A percentile compares a stretch with the other conserved stretches of the same genome.
Conservation (phyloP, 2,888 invertebrate species). For the Tinea semifulvella region DNA sequence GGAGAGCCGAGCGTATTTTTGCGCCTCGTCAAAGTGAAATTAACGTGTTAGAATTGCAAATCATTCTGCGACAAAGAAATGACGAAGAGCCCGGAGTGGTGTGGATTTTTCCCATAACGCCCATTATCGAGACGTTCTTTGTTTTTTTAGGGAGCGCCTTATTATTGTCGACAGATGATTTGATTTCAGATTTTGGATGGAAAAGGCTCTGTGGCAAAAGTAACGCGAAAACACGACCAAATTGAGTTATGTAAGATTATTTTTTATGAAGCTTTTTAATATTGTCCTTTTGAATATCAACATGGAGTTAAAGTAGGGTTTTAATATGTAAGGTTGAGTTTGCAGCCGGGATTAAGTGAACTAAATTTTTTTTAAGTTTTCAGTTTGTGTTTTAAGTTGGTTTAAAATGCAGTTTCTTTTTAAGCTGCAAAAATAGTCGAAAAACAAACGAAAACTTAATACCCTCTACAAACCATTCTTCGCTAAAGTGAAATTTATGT, state of each 20-base stretch:
- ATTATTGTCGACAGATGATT: constrained; percentile 36
- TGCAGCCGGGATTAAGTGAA: too few relatives aligned
- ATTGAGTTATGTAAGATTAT: not conserved
- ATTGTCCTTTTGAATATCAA: too few relatives aligned
- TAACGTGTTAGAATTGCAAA: constrained; percentile 64
- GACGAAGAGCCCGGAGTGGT: constrained; percentile 39
- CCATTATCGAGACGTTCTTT: constrained; percentile 41
- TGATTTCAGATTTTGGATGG: constrained; percentile 24
- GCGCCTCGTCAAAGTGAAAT: constrained; percentile 61
- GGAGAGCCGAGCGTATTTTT: constrained; percentile 48
- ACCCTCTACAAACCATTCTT: too few relatives aligned
- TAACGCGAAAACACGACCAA: not conserved
- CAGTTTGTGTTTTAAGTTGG: too few relatives aligned
- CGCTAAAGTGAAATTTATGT: too few relatives aligned
- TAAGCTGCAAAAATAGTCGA: too few relatives aligned
- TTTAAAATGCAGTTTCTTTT: too few relatives aligned
- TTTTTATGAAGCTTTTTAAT: too few relatives aligned
- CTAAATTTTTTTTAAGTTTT: too few relatives aligned
- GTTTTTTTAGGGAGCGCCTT: constrained; percentile 31
- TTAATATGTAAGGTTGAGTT: too few relatives aligned
- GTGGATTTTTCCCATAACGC: constrained; percentile 57
- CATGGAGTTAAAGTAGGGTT: too few relatives aligned
- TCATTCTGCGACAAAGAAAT: constrained; percentile 56
- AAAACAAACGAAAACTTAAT: too few relatives aligned
- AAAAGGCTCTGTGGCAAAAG: not conserved